A percentile compares a stretch with the other conserved stretches of the same genome.
Evolutionary conservation across 1,140 invertebrate species (phyloP).

Genomic region (Thaumatotibia leucotreta): DNA sequence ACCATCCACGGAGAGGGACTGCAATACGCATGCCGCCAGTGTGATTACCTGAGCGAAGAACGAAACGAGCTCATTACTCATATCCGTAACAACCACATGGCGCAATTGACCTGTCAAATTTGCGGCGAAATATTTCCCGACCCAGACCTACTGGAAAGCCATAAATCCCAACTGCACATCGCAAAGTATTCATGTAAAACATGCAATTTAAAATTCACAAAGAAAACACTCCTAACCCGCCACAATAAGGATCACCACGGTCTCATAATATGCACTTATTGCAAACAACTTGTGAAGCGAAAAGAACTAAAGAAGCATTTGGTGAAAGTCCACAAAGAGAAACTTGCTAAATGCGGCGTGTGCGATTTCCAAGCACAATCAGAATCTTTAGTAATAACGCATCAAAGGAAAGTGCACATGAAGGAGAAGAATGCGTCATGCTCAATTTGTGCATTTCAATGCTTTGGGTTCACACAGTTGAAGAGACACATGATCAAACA

Average conservation of each 20-base stretch:
- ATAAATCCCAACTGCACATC: neutral
- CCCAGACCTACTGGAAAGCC: neutral
- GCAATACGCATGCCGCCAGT: too few relatives aligned
- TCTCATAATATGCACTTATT: neutral
- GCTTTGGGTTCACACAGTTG: neutral
- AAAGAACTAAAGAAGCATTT: neutral
- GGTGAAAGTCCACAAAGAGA: neutral
- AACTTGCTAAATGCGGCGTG: slow-evolving; percentile 2
- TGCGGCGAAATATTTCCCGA: neutral
- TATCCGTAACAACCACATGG: neutral
- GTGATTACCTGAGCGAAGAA: too few relatives aligned
- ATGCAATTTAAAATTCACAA: neutral
- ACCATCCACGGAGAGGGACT: too few relatives aligned
- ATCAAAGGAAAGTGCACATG: slow-evolving; percentile 19
- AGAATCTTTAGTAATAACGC: neutral
- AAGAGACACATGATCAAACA: neutral
- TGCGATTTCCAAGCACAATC: neutral
- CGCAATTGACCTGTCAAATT: neutral
- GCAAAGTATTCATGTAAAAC: neutral
- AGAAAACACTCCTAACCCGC: neutral
- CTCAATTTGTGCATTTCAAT: neutral
- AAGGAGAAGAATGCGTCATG: slow-evolving; percentile 15
- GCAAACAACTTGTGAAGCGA: neutral
- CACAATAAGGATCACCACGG: neutral
- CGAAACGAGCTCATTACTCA: too few relatives aligned